Evolutionary conservation across 2,113 vertebrate species (phyloP), one percentile per base, ranked within the genome.

Genomic region (Bambusicola thoracicus): DNA sequence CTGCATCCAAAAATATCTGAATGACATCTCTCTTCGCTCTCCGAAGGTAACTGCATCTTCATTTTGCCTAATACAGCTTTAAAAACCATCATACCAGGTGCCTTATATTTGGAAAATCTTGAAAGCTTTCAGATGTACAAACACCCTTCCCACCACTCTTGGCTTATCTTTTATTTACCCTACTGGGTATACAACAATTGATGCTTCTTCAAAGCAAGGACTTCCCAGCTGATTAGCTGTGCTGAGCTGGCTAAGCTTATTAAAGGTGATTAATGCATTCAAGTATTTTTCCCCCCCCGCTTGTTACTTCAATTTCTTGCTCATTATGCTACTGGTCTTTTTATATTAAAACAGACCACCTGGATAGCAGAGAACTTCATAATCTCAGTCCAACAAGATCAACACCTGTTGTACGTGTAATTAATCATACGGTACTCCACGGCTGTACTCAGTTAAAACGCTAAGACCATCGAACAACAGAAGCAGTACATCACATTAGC

Each of bases 261-360:
- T 96, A 96, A 94, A 96, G 89, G 91, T 95, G 95, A 96, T 97
- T 95, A 97, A 94, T 93, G 90, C 95, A 94, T 96, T 96, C 92
- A 95, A 96, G 91, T 95, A 90, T 92, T 93, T 82, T 41, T 25
- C 40, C 85, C 55, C 55, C 65, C 72, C 72, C 1, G 1, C 91
- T 94, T 17, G 83, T 95, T 97, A 95, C 95, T 95, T 96, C 96
- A 93, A 90, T 95, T 97, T 96, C 91, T 96, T 94, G 59, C 83
- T 94, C 89, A 94, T 96, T 92, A 94, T 93, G 95, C 92, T 92
- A 92, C 94, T 95, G 94, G 94, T 92, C 95, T 96, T 97, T 96
- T 97, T 94, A 94, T 95, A 96, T 94, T 96, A 96, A 96, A 96
- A 94, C 95, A 96, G 95, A 96, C 95, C 96, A 96, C 95, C 96